Conservation (phyloP, 2,888 invertebrate genomes). For the Adineta ricciae region DNA sequence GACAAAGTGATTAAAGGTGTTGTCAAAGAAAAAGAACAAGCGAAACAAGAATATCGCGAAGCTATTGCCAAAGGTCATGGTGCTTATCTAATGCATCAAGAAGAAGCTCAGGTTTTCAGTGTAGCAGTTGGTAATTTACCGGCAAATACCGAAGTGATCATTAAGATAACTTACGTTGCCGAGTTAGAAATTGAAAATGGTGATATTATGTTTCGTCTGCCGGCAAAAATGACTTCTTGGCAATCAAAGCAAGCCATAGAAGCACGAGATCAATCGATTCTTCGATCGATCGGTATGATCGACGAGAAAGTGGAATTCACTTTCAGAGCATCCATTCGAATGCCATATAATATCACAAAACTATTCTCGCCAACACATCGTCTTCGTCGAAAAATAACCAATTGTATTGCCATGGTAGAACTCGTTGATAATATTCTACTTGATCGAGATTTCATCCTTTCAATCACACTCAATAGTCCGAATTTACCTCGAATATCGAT, state of each 20-base stretch:
- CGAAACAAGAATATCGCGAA: slow-evolving; percentile 47
- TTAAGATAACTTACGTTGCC: slow-evolving; percentile 50
- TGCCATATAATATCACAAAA: slow-evolving; percentile 48
- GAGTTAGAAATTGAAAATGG: slow-evolving; percentile 48
- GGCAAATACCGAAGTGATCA: slow-evolving; percentile 43
- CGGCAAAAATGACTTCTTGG: slow-evolving; percentile 48
- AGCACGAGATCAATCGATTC: slow-evolving; percentile 37
- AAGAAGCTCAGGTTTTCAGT: slow-evolving; percentile 49
- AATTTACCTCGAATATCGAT: slow-evolving; percentile 52
- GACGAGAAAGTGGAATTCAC: neutral
- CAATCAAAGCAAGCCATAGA: slow-evolving; percentile 41
- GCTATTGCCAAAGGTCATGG: slow-evolving; percentile 50
- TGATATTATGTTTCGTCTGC: slow-evolving; percentile 44
- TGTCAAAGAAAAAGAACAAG: slow-evolving; percentile 49
- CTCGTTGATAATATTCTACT: slow-evolving; percentile 40
- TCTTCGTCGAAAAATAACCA: slow-evolving; percentile 45
- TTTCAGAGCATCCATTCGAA: slow-evolving; percentile 42
- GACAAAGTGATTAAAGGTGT: slow-evolving; percentile 49
- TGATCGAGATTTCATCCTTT: slow-evolving; percentile 47
- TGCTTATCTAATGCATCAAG: slow-evolving; percentile 51
- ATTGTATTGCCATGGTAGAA: slow-evolving; percentile 46
- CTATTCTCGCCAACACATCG: slow-evolving; percentile 45
- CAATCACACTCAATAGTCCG: slow-evolving; percentile 48
- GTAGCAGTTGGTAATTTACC: slow-evolving; percentile 51
- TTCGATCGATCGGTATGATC: neutral